Percentiles rank a stretch among this genome's conserved stretches.
Evolutionary conservation across 2,113 vertebrate species (phyloP).

Genomic region (Hyperoodon ampullatus): DNA sequence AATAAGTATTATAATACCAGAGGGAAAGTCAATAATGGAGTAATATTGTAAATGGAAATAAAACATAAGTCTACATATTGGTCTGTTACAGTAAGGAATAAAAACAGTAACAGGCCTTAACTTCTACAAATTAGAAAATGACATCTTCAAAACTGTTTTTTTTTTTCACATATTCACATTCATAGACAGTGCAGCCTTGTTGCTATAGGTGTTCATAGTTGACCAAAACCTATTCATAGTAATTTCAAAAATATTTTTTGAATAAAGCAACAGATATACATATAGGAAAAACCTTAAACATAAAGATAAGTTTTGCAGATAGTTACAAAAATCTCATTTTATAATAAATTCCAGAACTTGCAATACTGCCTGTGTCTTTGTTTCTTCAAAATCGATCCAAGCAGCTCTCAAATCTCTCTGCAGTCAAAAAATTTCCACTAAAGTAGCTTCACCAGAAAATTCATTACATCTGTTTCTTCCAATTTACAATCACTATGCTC

Average conservation of each 20-base stretch:
- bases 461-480: background rate
- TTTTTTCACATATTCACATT: background rate
- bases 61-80: background rate
- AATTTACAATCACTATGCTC: background rate
- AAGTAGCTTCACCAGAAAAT: slow-evolving; percentile 33
- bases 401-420: background rate
- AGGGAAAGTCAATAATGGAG: background rate
- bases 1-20: background rate
- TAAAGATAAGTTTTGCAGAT: background rate
- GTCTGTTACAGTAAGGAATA: background rate
- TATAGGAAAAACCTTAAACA: background rate
- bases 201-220: background rate
- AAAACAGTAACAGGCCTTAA: background rate
- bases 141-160: background rate
- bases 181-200: background rate
- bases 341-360: background rate
- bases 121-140: background rate
- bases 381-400: background rate
- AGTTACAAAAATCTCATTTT: slow-evolving; percentile 47
- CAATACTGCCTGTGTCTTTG: background rate
- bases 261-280: background rate
- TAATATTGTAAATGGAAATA: background rate
- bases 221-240: background rate
- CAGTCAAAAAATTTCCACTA: background rate
- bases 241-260: background rate